Percentiles rank a stretch among this genome's conserved stretches.
Evolutionary conservation across 2,888 invertebrate genomes (phyloP).

Genomic region (Troglohyphantes excavatus): DNA sequence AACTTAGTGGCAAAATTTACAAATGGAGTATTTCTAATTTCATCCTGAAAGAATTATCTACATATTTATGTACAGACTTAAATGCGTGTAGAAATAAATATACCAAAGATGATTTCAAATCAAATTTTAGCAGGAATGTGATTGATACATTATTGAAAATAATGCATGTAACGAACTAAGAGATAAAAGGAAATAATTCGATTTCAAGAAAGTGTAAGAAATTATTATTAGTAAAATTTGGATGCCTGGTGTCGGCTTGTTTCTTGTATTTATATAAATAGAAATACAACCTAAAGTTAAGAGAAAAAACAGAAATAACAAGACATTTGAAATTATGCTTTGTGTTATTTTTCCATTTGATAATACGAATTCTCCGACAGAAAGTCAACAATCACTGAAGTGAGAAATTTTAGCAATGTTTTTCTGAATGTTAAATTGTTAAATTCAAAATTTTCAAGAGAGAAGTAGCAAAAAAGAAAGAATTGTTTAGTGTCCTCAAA

Average conservation of each 20-base stretch:
- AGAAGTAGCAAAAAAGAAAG: background rate
- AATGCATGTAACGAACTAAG: background rate
- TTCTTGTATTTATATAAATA: slow-evolving; percentile 5
- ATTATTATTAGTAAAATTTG: background rate
- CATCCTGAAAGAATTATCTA: too few species aligned
- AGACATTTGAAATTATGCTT: background rate
- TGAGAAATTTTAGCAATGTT: background rate
- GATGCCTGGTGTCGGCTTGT: slow-evolving; percentile 10
- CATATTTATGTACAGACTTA: too few species aligned
- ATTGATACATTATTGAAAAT: background rate
- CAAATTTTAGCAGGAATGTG: too few species aligned
- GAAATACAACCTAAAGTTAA: background rate
- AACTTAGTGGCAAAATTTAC: background rate
- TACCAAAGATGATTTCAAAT: too few species aligned
- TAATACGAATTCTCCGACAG: slow-evolving; percentile 18
- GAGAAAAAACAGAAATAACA: background rate
- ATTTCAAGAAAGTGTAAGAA: background rate
- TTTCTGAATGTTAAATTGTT: slow-evolving; percentile 1
- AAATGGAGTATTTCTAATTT: background rate
- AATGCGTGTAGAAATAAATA: too few species aligned
- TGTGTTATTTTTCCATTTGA: background rate
- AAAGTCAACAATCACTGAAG: background rate
- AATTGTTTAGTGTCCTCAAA: too few species aligned
- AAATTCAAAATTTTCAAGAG: background rate
- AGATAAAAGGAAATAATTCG: background rate